Conservation (phyloP, 2,797 vertebrate genomes). For the Phataginus tetradactyla region DNA sequence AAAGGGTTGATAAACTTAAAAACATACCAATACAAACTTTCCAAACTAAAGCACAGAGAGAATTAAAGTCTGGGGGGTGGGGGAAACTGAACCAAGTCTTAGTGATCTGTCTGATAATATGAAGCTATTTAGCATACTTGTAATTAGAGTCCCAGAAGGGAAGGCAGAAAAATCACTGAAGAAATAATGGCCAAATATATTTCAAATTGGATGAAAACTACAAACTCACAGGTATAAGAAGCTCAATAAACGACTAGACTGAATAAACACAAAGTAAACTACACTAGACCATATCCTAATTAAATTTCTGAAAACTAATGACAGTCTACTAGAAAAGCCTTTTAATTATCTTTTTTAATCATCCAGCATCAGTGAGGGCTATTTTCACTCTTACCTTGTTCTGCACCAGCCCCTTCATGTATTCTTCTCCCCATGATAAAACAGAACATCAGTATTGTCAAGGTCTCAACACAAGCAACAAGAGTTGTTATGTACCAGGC, state of each 20-base stretch:
- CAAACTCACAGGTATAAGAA: neutral
- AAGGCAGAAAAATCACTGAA: neutral
- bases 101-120: neutral
- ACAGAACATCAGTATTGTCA: neutral
- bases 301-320: conserved; percentile 13
- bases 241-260: neutral
- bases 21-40: neutral
- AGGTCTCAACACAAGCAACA: neutral
- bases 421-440: neutral
- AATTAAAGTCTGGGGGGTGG: neutral
- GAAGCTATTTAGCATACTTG: neutral
- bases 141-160: conserved; percentile 1
- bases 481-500: neutral
- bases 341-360: conserved; percentile 3
- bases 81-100: neutral
- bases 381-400: neutral
- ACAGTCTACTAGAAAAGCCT: neutral
- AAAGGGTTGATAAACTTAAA: neutral
- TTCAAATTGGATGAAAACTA: conserved; percentile 32
- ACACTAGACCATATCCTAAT: neutral
- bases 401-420: neutral
- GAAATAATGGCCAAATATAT: neutral
- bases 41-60: neutral
- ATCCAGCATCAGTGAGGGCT: neutral
- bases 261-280: conserved; percentile 8